Evolutionary conservation across 2,888 invertebrate species (phyloP).

Genomic region (Gonocerus acuteangulatus): DNA sequence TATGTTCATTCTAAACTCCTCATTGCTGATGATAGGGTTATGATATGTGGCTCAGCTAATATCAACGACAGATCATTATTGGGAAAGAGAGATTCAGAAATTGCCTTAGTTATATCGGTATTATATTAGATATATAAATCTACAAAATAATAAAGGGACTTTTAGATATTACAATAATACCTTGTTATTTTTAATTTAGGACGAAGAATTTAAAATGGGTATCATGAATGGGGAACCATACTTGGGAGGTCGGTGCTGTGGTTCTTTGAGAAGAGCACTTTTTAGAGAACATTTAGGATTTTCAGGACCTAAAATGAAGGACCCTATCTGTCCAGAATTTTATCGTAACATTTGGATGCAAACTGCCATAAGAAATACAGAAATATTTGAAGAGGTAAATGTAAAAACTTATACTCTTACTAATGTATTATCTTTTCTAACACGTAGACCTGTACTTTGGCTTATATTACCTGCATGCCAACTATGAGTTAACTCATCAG

Average conservation of each 20-base stretch:
- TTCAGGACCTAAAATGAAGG: conserved; percentile 47
- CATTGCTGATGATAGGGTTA: conserved; percentile 83
- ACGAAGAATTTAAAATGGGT: conserved; percentile 70
- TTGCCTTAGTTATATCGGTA: conserved; percentile 80
- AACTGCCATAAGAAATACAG: conserved; percentile 73
- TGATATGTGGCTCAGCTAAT: conserved; percentile 95
- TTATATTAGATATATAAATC: not conserved
- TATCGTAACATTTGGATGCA: conserved; percentile 77
- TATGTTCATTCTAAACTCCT: conserved; percentile 96
- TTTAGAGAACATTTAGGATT: conserved; percentile 89
- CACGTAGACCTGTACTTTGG: no score
- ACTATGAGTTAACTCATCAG: no score
- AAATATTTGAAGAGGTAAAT: conserved; percentile 74
- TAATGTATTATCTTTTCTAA: no score
- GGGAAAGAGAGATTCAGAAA: conserved; percentile 90
- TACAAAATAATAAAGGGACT: not conserved
- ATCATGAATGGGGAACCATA: conserved; percentile 73
- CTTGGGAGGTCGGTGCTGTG: conserved; percentile 79
- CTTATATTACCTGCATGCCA: no score
- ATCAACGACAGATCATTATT: conserved; percentile 94
- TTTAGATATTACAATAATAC: no score
- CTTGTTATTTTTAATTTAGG: conserved; percentile 47
- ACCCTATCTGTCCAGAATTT: conserved; percentile 74
- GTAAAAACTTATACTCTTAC: no score
- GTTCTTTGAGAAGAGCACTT: conserved; percentile 71